These are phyloP conservation scores for Burhinus oedicnemus DNA, from an alignment of 2,113 vertebrate species.

Conservation along the genomic window DNA sequence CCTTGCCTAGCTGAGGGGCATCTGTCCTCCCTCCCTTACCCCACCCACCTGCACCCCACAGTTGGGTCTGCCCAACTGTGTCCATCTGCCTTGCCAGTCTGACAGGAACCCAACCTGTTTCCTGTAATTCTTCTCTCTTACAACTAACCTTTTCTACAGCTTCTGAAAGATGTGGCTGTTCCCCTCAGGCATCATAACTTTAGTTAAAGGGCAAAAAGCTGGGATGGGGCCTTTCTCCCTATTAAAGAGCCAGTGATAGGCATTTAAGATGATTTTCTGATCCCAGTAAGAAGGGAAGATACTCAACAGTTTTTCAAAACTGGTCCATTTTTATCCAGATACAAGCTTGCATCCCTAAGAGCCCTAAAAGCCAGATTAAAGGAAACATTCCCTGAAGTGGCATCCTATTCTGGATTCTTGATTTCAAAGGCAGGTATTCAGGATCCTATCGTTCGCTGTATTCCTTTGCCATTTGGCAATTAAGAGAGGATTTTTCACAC, in stretches of 20 bases:
- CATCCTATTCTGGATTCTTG: neutral
- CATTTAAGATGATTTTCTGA: neutral
- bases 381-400: neutral
- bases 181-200: neutral
- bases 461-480: neutral
- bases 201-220: neutral
- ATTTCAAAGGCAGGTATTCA: neutral
- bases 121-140: neutral
- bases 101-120: neutral
- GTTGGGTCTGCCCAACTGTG: neutral
- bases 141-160: neutral
- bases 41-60: neutral
- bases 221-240: neutral
- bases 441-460: neutral
- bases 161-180: neutral
- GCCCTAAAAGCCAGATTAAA: neutral
- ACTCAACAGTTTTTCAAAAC: neutral
- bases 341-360: neutral
- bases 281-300: neutral
- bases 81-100: neutral
- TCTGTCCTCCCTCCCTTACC: neutral
- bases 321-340: neutral
- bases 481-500: neutral
- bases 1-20: neutral
- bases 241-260: neutral